Conservation (phyloP, 2,888 invertebrate species). For the Scaptomyza caliginosa region DNA sequence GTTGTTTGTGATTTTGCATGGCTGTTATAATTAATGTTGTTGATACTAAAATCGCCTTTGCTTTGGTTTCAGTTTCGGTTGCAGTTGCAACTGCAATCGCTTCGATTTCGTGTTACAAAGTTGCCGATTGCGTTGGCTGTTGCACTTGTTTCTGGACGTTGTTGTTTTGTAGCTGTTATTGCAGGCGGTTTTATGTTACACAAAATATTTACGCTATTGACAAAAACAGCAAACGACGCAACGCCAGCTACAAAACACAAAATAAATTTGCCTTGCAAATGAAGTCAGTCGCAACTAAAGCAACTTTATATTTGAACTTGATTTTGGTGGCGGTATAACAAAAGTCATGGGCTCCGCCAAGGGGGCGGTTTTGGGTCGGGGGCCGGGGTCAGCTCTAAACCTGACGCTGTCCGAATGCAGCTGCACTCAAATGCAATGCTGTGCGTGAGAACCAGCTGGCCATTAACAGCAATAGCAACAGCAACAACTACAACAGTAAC, state of each 20-base stretch:
- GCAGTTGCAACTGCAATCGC: conserved; percentile 45
- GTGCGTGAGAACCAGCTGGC: conserved; percentile 78
- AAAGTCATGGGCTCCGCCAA: conserved; percentile 56
- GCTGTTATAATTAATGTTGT: conserved; percentile 78
- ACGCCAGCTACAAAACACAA: conserved; percentile 42
- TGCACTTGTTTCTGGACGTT: conserved; percentile 56
- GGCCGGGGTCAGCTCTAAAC: conserved; percentile 65
- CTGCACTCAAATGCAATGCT: conserved; percentile 53
- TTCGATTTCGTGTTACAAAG: conserved; percentile 67
- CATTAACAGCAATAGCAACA: conserved; percentile 47
- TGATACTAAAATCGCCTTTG: conserved; percentile 63
- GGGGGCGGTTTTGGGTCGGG: conserved; percentile 37
- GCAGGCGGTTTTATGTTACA: conserved; percentile 79
- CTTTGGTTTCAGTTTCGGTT: conserved; percentile 46
- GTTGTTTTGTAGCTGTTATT: conserved; percentile 44
- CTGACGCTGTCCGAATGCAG: conserved; percentile 67
- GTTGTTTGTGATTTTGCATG: conserved; percentile 41
- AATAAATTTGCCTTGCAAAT: conserved; percentile 70
- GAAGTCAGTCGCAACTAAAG: conserved; percentile 41
- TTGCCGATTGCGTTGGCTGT: conserved; percentile 60
- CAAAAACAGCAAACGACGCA: conserved; percentile 39
- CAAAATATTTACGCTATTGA: conserved; percentile 64
- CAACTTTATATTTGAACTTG: conserved; percentile 77
- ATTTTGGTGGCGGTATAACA: conserved; percentile 68
- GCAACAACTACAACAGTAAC: conserved; percentile 21